These are phyloP conservation scores for Myiopsitta monachus DNA, from an alignment of 2,113 vertebrate species.

Conservation along the genomic window DNA sequence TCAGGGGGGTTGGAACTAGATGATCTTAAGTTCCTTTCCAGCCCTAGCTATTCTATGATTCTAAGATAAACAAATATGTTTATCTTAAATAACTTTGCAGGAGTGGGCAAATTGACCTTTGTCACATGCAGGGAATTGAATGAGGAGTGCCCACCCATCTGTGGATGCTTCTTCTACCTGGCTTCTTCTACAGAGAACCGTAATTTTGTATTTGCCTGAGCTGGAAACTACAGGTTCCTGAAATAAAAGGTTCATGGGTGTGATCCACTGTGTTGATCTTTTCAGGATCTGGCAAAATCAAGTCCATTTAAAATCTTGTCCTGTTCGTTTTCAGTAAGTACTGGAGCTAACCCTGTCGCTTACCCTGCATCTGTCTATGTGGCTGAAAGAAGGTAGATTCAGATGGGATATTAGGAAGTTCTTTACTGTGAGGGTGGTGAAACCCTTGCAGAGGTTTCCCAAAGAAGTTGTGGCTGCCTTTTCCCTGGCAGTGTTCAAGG, in stretches of 20 bases:
- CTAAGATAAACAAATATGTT: neutral
- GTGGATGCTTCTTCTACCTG: neutral
- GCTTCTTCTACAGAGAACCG: neutral
- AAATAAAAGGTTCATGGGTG: neutral
- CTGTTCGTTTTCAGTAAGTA: neutral
- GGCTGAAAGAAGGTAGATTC: neutral
- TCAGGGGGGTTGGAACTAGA: no score
- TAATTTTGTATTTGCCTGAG: neutral
- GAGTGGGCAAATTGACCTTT: neutral
- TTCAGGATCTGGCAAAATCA: neutral
- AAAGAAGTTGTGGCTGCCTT: neutral
- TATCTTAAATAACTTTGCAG: neutral
- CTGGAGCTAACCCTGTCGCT: rapidly evolving
- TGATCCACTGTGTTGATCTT: neutral
- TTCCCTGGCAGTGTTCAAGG: neutral
- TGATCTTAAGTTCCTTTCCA: no score
- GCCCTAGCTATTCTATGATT: no score
- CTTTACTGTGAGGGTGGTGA: neutral
- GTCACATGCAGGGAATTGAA: neutral
- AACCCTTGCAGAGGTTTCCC: neutral
- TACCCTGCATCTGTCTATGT: neutral
- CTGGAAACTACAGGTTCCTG: neutral
- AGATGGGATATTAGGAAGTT: neutral
- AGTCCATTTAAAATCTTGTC: neutral
- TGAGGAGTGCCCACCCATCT: neutral